Base-by-base conservation (phyloP, 92 coral and sea anemone genomes). In the Epizoanthus stellaris region DNA sequence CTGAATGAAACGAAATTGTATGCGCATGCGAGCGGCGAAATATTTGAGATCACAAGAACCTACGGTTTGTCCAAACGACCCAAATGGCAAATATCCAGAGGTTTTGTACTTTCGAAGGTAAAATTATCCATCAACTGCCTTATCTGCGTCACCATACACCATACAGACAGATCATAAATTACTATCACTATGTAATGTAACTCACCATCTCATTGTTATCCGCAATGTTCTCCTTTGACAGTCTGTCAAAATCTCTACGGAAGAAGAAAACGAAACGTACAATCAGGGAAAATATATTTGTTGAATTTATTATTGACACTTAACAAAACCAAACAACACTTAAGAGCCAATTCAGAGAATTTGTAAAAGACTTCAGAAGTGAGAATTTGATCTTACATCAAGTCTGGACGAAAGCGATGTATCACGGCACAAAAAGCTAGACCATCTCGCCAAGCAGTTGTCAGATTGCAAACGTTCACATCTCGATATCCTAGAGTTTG, bases 391-490 rank as follows among this genome's bases (percentile, higher is more conserved):
- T 63, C 98, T 88, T 80, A 94, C 98, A 94, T 90, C 56, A 94
- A 76, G 70, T 94, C 98, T 59, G 98, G 98, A 39, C 98, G 88
- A 86, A 81, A 94, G 21, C 93, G 93, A 58, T 94, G 98, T 38
- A 94, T 94, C 14, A 94, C 85, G 1, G 98, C 98, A 84, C 98
- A 94, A 64, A 94, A 92, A 17, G 95, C 98, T 30, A 94, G 81
- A 10, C 98, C 98, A 90, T 94, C 95, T 77, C 95, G 91, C 98
- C 98, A 94, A 8, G 98, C 92, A 69, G 89, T 94, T 52, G 98
- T 87, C 86, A 94, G 91, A 56, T 94, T 90, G 21, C 76, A 92
- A 40, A 94, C 86, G 60, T 90, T 92, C 63, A 94, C 94, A 21
- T 90, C 98, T 54, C 30, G 90, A 85, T 94, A 92, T 42, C 95